Conservation (phyloP, 2,113 vertebrate genomes). For the Lepus europaeus region DNA sequence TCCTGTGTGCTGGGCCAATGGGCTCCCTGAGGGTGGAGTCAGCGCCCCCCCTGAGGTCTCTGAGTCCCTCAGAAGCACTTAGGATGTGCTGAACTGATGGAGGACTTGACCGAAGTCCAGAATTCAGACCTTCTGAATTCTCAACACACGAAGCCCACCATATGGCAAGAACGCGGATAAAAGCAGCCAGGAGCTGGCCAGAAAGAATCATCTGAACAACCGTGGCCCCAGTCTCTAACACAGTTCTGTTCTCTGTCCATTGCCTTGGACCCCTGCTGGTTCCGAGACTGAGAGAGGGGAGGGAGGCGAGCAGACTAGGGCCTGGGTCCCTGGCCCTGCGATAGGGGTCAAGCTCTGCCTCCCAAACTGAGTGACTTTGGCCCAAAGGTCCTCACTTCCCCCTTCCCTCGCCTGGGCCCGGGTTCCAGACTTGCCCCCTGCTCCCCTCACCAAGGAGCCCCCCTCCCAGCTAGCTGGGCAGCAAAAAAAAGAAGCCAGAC, state of each 20-base stretch:
- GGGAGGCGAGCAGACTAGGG: too few species aligned
- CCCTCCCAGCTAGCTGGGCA: too few species aligned
- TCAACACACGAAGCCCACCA: not conserved
- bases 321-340: not conserved
- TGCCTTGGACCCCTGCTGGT: not conserved
- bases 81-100: not conserved
- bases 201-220: not conserved
- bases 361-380: not conserved
- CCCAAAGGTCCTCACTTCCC: not conserved
- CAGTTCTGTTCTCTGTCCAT: not conserved
- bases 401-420: not conserved
- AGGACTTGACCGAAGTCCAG: not conserved
- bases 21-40: not conserved
- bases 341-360: not conserved
- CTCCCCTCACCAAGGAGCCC: not conserved
- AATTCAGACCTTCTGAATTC: not conserved
- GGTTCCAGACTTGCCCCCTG: not conserved
- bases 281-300: not conserved
- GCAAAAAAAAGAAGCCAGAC: slow-evolving; percentile 60
- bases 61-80: not conserved
- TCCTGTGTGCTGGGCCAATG: not conserved
- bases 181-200: not conserved
- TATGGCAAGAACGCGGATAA: not conserved
- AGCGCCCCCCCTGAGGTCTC: not conserved
- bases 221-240: too few species aligned